Base-by-base conservation (phyloP, 2,888 invertebrate species). In the Cataglyphis albicans region DNA sequence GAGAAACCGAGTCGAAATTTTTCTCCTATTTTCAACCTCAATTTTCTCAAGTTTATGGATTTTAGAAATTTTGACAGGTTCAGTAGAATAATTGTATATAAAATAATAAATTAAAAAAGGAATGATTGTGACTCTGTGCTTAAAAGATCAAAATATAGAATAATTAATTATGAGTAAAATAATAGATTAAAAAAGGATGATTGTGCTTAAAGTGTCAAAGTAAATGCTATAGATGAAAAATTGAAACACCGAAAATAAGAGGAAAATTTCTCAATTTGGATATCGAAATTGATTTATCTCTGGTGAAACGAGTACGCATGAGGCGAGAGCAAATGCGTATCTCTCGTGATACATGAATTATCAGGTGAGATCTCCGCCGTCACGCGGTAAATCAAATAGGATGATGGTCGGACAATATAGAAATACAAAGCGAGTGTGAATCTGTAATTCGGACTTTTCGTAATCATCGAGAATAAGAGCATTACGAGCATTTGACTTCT, bases 301-400 rank as follows among this genome's bases (percentile, higher is more conserved):
- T n/a, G 29, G 32, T 12, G 32, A 44, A 6, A 76, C 70, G 21
- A 32, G 32, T 65, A 41, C 48, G 82, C 86, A 85, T 86, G 88
- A 89, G 87, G 86, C 38, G 81, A 82, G 74, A 84, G 84, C 84
- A 88, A 91, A 90, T 88, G 89, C 83, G 5, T 73, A 83, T 81
- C 86, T 87, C 86, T 84, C 89, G 90, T 88, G 89, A 90, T 91
- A 90, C 89, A 84, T 88, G 86, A 91, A 91, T 90, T 91, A 91
- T 91, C 90, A 87, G 87, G 86, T 88, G 86, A 88, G 86, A 90
- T 92, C 91, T 75, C 35, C 89, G 86, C 74, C 86, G 89, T 90
- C 88, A 87, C 38, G 87, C 88, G 84, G 88, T 92, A 92, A 92
- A 92, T 92, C 91, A 90, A 87, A 89, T 73, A 82, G 87, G 89